phyloP scores from a whole-genome alignment of 2,797 vertebrate genomes.

The Kryptopterus vitreolus region DNA sequence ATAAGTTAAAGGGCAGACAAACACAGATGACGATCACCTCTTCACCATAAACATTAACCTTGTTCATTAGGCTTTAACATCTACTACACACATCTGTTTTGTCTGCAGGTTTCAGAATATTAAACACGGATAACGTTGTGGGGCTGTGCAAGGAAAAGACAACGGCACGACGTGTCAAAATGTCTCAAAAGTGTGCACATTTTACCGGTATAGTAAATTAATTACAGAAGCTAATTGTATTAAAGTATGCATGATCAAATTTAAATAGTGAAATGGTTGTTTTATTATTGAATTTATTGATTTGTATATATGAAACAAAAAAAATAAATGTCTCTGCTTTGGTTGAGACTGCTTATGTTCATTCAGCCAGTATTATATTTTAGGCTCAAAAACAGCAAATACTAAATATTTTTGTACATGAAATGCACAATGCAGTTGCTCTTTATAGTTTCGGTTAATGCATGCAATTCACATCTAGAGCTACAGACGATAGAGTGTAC shows the following conservation, averaged over 20 bases:
- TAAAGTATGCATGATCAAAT: neutral
- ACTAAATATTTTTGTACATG: neutral
- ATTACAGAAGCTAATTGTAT: neutral
- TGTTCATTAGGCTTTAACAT: neutral
- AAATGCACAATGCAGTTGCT: neutral
- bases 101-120: neutral
- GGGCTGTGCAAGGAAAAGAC: too few species aligned
- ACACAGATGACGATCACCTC: neutral
- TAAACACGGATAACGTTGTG: neutral
- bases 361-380: neutral
- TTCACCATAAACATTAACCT: neutral
- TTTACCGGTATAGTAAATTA: neutral
- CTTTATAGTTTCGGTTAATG: too few species aligned
- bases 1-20: neutral
- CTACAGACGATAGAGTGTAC: slow-evolving; percentile 4
- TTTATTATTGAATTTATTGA: neutral
- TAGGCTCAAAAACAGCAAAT: neutral
- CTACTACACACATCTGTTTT: neutral
- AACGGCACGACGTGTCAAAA: neutral
- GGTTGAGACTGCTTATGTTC: neutral
- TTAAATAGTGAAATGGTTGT: neutral
- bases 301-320: neutral
- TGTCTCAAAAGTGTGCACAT: neutral
- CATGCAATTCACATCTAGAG: neutral
- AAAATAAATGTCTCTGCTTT: neutral